Conservation (phyloP, 2,888 invertebrate genomes). For the Cheilosia soror region DNA sequence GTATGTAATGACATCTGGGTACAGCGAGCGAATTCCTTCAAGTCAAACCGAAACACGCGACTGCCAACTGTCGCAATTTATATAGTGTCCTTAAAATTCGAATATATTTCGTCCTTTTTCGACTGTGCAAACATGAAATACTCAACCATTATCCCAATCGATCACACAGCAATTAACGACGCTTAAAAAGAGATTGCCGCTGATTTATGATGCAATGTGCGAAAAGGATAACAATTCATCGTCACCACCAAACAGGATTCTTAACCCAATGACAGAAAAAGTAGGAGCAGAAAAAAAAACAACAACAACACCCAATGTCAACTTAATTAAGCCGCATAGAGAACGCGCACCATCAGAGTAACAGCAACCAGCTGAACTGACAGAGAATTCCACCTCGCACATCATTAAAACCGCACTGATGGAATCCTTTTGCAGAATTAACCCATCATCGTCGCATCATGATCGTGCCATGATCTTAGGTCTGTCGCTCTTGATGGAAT, state of each 20-base stretch:
- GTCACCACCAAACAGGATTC: conserved; percentile 72
- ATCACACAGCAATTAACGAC: conserved; percentile 64
- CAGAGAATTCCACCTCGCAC: conserved; percentile 74
- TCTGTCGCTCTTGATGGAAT: conserved; percentile 65
- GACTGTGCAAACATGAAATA: conserved; percentile 21
- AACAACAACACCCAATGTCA: conserved; percentile 35
- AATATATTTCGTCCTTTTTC: conserved; percentile 29
- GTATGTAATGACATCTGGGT: not conserved
- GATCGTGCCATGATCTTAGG: conserved; percentile 62
- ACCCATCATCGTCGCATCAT: conserved; percentile 54
- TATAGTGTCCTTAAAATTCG: conserved; percentile 14
- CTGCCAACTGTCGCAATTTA: not conserved
- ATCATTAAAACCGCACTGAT: conserved; percentile 63
- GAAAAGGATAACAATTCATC: conserved; percentile 74
- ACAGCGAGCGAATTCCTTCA: conserved; percentile 23
- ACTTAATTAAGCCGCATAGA: conserved; percentile 70
- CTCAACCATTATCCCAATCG: conserved; percentile 67
- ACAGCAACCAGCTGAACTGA: conserved; percentile 21
- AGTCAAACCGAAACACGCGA: conserved; percentile 39
- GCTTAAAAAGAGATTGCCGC: conserved; percentile 59
- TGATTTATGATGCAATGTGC: conserved; percentile 68
- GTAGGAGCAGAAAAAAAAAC: conserved; percentile 7
- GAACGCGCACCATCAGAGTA: conserved; percentile 18
- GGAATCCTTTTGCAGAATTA: conserved; percentile 70
- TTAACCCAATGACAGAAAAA: conserved; percentile 25